Evolutionary conservation across 2,888 invertebrate species (phyloP).

Genomic region (Zaprionus obscuricornis): DNA sequence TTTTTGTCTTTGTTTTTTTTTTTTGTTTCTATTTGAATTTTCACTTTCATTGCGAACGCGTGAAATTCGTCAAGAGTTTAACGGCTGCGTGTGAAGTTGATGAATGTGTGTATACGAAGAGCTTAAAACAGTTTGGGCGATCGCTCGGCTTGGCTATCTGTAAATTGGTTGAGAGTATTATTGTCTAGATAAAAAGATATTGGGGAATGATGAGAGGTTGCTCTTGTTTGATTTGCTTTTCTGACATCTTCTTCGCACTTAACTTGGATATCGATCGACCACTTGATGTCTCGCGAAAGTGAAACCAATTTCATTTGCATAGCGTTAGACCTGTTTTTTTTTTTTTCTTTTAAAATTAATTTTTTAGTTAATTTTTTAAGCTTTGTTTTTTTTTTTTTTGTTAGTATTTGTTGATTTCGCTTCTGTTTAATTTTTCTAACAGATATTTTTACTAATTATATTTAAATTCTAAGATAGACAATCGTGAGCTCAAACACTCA

Average conservation of each 20-base stretch:
- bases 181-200: constrained; percentile 10
- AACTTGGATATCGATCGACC: too few relatives aligned
- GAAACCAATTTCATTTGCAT: constrained; percentile 30
- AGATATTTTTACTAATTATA: too few relatives aligned
- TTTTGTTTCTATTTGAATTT: constrained; percentile 31
- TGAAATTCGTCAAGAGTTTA: constrained; percentile 55
- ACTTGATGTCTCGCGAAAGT: constrained; percentile 28
- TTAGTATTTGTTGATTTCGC: too few relatives aligned
- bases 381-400: constrained; percentile 4
- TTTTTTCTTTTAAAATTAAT: constrained; percentile 2
- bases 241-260: too few relatives aligned
- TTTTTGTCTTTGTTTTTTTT: constrained; percentile 2
- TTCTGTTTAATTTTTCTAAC: too few relatives aligned
- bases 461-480: too few relatives aligned
- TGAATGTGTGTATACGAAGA: constrained; percentile 35
- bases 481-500: too few relatives aligned
- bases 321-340: constrained; percentile 24
- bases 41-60: constrained; percentile 70
- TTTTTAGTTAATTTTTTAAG: constrained; percentile 11
- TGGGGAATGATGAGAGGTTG: constrained; percentile 9
- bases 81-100: constrained; percentile 64
- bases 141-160: neutral
- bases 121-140: constrained; percentile 1
- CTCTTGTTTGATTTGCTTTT: constrained; percentile 4
- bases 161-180: constrained; percentile 7